A percentile compares a stretch with the other conserved stretches of the same genome.
Evolutionary conservation across 2,797 vertebrate genomes (phyloP).

Genomic region (Premnoplex brunnescens): DNA sequence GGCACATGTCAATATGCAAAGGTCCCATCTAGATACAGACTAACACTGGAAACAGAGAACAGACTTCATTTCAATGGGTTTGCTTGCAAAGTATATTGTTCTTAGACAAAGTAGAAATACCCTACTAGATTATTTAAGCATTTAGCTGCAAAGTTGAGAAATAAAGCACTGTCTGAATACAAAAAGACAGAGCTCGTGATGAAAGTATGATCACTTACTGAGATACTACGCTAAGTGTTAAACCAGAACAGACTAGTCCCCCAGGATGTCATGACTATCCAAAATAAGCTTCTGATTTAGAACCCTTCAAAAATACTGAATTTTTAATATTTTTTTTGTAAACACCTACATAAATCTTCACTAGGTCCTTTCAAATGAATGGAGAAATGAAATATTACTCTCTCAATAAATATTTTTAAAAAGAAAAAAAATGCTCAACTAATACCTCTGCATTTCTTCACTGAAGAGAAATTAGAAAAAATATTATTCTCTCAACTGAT

Average conservation of each 20-base stretch:
- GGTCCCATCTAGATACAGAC: background rate
- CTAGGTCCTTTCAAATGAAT: background rate
- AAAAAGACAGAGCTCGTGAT: background rate
- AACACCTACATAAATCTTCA: background rate
- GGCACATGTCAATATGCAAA: background rate
- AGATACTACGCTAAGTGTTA: background rate
- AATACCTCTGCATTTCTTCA: background rate
- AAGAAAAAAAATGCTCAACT: background rate
- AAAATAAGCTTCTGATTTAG: background rate
- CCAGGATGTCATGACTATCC: accelerated
- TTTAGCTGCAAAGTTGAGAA: background rate
- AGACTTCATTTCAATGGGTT: background rate
- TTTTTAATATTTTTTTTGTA: background rate
- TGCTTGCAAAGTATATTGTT: background rate
- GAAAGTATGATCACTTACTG: background rate
- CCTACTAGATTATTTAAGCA: background rate
- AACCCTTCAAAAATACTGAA: background rate
- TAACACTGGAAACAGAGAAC: background rate
- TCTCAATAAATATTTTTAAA: background rate
- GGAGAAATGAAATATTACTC: background rate
- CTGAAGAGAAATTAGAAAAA: background rate
- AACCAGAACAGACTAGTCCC: background rate
- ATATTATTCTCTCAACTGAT: background rate
- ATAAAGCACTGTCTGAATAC: background rate
- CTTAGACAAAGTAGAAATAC: background rate